Evolutionary conservation across 2,113 vertebrate species (phyloP).

Genomic region (Mormoops blainvillei): DNA sequence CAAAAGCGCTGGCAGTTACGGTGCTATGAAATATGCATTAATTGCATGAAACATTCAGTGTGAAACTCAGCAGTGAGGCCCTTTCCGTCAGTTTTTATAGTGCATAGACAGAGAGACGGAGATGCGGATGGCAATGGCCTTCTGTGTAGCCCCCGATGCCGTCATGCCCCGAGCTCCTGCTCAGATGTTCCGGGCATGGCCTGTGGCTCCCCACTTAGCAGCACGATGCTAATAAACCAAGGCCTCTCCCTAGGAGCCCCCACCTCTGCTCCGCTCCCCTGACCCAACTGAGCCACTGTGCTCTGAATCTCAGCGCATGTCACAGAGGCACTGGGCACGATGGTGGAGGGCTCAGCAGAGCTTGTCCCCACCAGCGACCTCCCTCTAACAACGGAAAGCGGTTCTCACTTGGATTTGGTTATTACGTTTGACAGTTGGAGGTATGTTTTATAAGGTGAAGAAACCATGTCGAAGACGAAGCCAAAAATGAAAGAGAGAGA

Average conservation of each 20-base stretch:
- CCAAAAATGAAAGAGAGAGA: not conserved
- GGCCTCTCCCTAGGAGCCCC: not conserved
- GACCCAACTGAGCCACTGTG: rapidly evolving
- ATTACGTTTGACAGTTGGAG: not conserved
- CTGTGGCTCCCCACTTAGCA: not conserved
- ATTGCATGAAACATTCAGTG: constrained; percentile 70
- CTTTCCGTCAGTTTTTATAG: constrained; percentile 37
- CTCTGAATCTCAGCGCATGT: not conserved
- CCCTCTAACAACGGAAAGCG: not conserved
- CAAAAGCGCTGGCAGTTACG: constrained; percentile 51
- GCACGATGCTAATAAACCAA: not conserved
- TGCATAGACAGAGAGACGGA: not conserved
- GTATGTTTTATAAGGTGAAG: not conserved
- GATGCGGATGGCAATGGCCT: not conserved
- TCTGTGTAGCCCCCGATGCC: not conserved
- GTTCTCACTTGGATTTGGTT: not conserved
- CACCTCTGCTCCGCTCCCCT: not conserved
- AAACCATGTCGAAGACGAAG: not conserved
- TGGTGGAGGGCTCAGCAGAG: not conserved
- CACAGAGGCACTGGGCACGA: not conserved
- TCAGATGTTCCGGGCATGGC: not conserved
- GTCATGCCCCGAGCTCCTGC: not conserved
- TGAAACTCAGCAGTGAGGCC: constrained; percentile 48
- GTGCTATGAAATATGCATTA: constrained; percentile 66
- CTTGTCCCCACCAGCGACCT: not conserved